Evolutionary conservation across 2,797 vertebrate genomes (phyloP), one percentile per base, ranked within the genome.

Genomic region (Muraenolepis orangiensis): DNA sequence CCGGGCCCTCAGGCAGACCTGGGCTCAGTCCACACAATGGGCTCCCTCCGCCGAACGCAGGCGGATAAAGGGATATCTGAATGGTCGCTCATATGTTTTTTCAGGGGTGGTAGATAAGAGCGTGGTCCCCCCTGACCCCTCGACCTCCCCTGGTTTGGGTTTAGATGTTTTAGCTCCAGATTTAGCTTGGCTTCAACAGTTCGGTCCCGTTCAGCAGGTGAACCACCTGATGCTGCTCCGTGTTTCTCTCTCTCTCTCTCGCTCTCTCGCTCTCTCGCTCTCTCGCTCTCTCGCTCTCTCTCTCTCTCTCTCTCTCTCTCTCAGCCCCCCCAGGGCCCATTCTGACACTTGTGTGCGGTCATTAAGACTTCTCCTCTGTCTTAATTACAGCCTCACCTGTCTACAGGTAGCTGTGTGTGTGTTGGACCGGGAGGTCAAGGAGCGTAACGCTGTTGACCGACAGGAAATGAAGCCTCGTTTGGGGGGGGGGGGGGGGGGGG

Each of bases 51-150:
- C 87, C 87, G 87, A 78, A 81, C 85, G 72, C 80, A 70, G 85
- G 81, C 85, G 87, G 78, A 88, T 88, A 85, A 89, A 89, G 87
- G 90, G 88, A 89, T 85, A 85, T 91, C 88, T 87, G 81, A 92
- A 87, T 92, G 91, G 89, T 84, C 85, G 89, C 89, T 93, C 88
- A 88, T 87, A 89, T 88, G 90, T 91, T 90, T n/a, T n/a, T n/a
- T n/a, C n/a, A n/a, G n/a, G 78, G 81, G 69, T 79, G 76, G 75
- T 76, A 88, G 91, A 91, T 91, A 90, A 91, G 87, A 82, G 73
- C 72, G 64, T 26, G 72, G 57, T 29, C 42, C 74, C 34, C n/a
- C n/a, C n/a, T n/a, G n/a, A n/a, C n/a, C n/a, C n/a, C n/a, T n/a
- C n/a, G n/a, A n/a, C n/a, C n/a, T n/a, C n/a, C n/a, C n/a, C n/a